Evolutionary conservation across 2,888 invertebrate species (phyloP), one percentile per base, ranked within the genome.

Genomic region (Neria commutata): DNA sequence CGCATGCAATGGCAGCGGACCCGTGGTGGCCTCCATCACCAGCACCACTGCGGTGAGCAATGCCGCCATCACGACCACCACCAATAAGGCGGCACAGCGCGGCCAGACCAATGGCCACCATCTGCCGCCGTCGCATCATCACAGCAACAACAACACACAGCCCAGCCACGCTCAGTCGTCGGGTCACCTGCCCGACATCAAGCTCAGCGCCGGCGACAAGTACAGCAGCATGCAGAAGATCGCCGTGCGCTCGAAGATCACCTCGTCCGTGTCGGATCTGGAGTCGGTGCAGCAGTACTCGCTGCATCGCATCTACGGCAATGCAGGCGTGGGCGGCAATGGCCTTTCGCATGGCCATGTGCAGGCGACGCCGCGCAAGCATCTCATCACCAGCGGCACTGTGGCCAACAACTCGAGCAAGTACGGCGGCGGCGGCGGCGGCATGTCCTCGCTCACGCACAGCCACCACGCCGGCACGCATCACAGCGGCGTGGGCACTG

Each of bases 251-350:
- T 76, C 78, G 1, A 81, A 81, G 71, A 79, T 79, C 54, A 77
- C 81, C 51, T 78, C 81, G n/a, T 81, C 81, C 33, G 77, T 81
- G 47, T 82, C 82, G 10, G 79, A 81, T 58, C 69, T 82, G 60
- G 81, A 82, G 60, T 76, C 82, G 2, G 80, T 79, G 62, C 81
- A 80, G 58, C 82, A 81, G 64, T 81, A 82, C 67, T 77, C 80
- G 21, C 64, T 81, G 67, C 80, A 82, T 64, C 80, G 81, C 63
- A 73, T 81, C 72, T 81, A 80, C 49, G 81, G 78, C 26, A 76
- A 75, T 50, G 67, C 72, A 61, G 66, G 66, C 5, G 75, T 67
- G 19, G 58, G 58, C 11, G 61, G 61, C 6, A 42, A 66, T 14
- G 37, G 40, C 42, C 71, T 75, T 1, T 72, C 71, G 25, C 75